Conservation (phyloP, 2,888 invertebrate genomes). For the Lingula anatina region DNA sequence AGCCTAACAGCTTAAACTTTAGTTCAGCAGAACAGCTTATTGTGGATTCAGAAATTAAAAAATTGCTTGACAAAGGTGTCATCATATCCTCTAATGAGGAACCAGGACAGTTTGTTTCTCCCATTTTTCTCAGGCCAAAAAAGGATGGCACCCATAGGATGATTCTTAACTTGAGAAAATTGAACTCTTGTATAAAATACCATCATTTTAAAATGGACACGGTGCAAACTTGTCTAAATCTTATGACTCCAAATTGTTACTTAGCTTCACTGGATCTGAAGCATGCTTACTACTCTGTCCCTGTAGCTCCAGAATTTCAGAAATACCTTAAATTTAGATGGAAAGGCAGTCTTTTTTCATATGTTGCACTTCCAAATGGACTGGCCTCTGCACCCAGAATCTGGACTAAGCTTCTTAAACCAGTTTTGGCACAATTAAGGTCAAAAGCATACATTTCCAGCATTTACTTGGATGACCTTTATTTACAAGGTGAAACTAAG, state of each 20-base stretch:
- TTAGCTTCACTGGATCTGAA: constrained; percentile 12
- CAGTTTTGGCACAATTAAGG: constrained; percentile 9
- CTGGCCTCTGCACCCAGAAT: constrained; percentile 11
- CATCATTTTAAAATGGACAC: constrained; percentile 13
- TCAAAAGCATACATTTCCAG: constrained; percentile 9
- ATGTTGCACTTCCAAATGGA: constrained; percentile 14
- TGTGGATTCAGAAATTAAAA: constrained; percentile 2
- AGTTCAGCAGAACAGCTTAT: not conserved
- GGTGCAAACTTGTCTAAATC: constrained; percentile 8
- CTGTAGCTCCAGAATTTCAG: constrained; percentile 4
- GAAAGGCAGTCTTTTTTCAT: constrained; percentile 7
- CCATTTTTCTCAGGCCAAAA: constrained; percentile 5
- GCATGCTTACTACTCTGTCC: constrained; percentile 14
- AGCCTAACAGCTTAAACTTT: too few species aligned
- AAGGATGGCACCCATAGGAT: constrained; percentile 2
- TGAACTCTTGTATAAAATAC: constrained; percentile 4
- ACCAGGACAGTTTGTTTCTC: constrained; percentile 3
- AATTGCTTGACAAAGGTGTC: constrained; percentile 1
- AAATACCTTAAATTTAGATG: constrained; percentile 14
- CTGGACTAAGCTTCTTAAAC: constrained; percentile 16
- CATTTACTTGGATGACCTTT: constrained; percentile 8
- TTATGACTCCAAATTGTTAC: constrained; percentile 10
- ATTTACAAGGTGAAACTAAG: constrained; percentile 3
- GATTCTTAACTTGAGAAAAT: constrained; percentile 5
- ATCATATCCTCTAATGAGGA: not conserved